phyloP scores from a whole-genome alignment of 1,140 invertebrate species.

The Neodiprion virginianus region DNA sequence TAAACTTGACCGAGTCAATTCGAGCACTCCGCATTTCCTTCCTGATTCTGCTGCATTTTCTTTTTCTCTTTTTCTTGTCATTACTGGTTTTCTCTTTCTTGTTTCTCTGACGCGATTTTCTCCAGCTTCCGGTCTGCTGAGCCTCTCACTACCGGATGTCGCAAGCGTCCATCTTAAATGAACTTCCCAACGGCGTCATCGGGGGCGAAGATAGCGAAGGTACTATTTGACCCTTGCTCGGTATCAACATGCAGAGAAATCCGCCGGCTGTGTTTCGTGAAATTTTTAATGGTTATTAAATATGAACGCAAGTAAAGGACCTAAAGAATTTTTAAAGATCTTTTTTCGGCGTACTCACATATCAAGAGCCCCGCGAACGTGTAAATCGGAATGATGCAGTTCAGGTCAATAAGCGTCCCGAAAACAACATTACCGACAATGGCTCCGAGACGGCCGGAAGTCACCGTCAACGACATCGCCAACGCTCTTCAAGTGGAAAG shows the following conservation, averaged over 20 bases:
- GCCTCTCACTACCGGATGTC: constrained; percentile 2
- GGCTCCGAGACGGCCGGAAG: constrained; percentile 63
- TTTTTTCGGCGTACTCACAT: constrained; percentile 50
- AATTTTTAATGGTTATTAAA: constrained; percentile 37
- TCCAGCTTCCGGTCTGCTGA: not conserved
- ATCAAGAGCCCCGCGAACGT: constrained; percentile 63
- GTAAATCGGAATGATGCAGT: constrained; percentile 64
- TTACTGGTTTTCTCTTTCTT: not conserved
- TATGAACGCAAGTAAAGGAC: constrained; percentile 10
- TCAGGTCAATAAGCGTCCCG: constrained; percentile 63
- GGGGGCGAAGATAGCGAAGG: not conserved
- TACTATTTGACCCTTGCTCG: constrained; percentile 41
- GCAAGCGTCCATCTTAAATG: not conserved
- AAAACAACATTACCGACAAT: constrained; percentile 66
- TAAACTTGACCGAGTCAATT: not conserved
- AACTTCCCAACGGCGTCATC: not conserved
- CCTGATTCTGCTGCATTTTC: not conserved
- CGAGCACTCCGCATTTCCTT: not conserved
- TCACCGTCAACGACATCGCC: constrained; percentile 65
- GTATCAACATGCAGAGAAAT: constrained; percentile 58
- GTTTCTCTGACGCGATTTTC: not conserved
- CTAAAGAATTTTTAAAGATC: not conserved
- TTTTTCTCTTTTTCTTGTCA: not conserved
- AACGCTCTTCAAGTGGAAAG: constrained; percentile 55
- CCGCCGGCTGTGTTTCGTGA: constrained; percentile 56